Conservation (phyloP, 2,113 vertebrate species). For the Prietella phreatophila region DNA sequence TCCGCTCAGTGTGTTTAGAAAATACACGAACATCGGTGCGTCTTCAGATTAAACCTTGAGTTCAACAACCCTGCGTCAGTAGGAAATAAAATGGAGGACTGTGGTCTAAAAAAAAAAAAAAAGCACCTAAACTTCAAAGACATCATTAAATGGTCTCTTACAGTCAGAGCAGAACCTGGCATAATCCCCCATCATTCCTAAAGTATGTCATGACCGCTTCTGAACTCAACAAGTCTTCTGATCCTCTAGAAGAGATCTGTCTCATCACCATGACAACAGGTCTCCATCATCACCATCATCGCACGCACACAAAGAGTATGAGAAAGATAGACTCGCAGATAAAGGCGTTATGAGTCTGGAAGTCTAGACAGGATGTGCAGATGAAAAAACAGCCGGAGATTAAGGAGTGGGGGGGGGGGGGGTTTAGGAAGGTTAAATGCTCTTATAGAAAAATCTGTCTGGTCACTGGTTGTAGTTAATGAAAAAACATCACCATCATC, state of each 20-base stretch:
- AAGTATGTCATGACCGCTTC: background rate
- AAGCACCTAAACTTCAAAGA: background rate
- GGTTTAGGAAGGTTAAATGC: background rate
- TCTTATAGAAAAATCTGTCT: background rate
- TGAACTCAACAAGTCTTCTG: constrained; percentile 38
- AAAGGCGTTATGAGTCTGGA: background rate
- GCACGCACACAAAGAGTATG: background rate
- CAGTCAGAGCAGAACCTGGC: background rate
- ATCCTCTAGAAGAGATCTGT: constrained; percentile 47
- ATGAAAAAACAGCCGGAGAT: background rate
- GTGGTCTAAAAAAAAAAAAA: background rate
- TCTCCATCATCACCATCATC: constrained; percentile 35
- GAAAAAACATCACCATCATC: background rate
- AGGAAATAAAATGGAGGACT: background rate
- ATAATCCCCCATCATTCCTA: background rate
- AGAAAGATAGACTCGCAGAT: background rate
- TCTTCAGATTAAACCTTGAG: background rate
- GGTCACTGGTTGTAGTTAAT: background rate
- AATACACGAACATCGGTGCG: background rate
- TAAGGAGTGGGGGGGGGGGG: background rate
- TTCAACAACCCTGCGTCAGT: background rate
- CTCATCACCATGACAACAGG: constrained; percentile 67
- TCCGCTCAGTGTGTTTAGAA: background rate
- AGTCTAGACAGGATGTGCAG: background rate
- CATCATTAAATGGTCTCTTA: background rate